Base-by-base conservation (phyloP, 2,888 invertebrate species). In the Eilema depressum region DNA sequence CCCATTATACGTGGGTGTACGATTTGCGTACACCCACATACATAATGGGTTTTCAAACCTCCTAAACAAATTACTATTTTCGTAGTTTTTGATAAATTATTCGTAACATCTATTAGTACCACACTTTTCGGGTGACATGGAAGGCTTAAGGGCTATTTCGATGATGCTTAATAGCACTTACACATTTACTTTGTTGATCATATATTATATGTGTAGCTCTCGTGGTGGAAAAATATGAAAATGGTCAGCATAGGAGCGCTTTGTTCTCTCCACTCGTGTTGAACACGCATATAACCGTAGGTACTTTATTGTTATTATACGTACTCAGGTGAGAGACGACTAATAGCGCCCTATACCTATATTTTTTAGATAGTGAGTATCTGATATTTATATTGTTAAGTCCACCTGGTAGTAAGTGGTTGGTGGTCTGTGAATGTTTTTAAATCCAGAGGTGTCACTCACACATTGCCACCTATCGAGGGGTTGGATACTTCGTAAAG, bases 31-130 rank as follows among this genome's bases (percentile, higher is more conserved):
- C 23, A 12, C 41, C 60, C 17, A 33, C 23, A 28, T 25, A 59
- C 17, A 37, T 26, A 61, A 23, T 26, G 33, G n/a, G 20, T 37
- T 23, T n/a, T 67, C 17, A 14, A 53, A 47, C 8, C 23, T 28
- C 56, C 33, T 33, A 17, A 56, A 37, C 28, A 56, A 56, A 41
- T 47, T 11, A 30, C 4, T 63, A 61, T 33, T 64, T 61, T 53
- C 20, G 59, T 63, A 5, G 28, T 10, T 12, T 57, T 28, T 59
- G 4, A 67, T 67, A 59, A 67, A 70, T 70, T 28, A 67, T 71
- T 71, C 53, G n/a, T 23, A 41, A 11, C 30, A 33, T 30, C 33
- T 20, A 37, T 23, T 66, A 41, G 20, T 57, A 25, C 4, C 11
- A 57, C 57, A 37, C 17, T 47, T 56, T 33, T 30, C 59, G 57